Conservation (phyloP, 2,113 vertebrate species). For the Nesogale talazaci region DNA sequence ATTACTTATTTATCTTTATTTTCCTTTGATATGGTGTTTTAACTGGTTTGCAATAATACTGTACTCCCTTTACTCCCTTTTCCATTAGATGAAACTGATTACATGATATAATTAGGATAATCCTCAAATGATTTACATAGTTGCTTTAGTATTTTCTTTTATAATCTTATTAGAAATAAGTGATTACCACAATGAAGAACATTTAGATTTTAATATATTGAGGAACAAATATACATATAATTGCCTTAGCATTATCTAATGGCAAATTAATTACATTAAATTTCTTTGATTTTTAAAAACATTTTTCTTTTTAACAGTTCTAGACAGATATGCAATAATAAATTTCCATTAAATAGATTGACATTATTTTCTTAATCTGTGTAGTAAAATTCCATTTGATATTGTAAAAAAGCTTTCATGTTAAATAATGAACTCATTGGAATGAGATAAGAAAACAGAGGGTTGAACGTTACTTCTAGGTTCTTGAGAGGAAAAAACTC, state of each 20-base stretch:
- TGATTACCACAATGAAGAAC: neutral
- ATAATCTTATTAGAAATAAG: slow-evolving; percentile 7
- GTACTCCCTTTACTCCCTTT: neutral
- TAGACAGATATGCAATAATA: neutral
- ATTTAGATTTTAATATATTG: too few relatives aligned
- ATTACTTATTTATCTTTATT: neutral
- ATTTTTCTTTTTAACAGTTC: slow-evolving; percentile 16
- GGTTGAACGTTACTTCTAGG: too few relatives aligned
- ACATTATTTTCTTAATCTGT: neutral
- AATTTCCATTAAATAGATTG: slow-evolving; percentile 18
- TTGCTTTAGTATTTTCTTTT: neutral
- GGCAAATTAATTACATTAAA: neutral
- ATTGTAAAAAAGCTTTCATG: neutral
- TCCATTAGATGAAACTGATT: neutral
- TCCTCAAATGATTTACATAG: neutral
- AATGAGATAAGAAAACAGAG: neutral
- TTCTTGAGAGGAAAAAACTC: too few relatives aligned
- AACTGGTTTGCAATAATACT: too few relatives aligned
- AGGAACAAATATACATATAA: too few relatives aligned
- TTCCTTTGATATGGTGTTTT: neutral
- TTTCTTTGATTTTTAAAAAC: neutral
- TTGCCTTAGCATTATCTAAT: neutral
- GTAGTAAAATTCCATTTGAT: neutral
- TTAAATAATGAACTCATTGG: neutral
- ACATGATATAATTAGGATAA: neutral